A percentile compares a stretch with the other conserved stretches of the same genome.
Evolutionary conservation across 2,888 invertebrate species (phyloP).

Genomic region (Cyrtodaria siliqua): DNA sequence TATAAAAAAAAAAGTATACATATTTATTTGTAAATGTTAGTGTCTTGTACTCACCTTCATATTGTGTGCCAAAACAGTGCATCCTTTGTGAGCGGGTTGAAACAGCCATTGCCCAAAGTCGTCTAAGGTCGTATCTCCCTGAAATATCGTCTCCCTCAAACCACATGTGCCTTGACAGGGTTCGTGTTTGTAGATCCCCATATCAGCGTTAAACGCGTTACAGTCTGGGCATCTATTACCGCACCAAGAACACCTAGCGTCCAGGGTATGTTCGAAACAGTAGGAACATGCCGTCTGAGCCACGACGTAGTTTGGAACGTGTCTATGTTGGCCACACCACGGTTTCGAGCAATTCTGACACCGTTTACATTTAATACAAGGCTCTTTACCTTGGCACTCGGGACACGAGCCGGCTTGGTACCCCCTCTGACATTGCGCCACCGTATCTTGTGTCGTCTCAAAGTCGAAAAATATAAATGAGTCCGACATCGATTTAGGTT

Average conservation of each 20-base stretch:
- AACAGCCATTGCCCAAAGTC: constrained; percentile 44
- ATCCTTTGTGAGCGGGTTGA: constrained; percentile 32
- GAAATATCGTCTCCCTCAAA: constrained; percentile 35
- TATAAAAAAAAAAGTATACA: too few species aligned
- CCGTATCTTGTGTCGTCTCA: constrained; percentile 11
- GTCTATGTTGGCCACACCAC: constrained; percentile 36
- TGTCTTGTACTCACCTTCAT: too few species aligned
- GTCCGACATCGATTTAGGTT: too few species aligned
- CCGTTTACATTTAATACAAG: too few species aligned
- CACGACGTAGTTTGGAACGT: constrained; percentile 37
- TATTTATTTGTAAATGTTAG: too few species aligned
- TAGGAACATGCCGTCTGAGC: constrained; percentile 31
- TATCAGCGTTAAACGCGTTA: constrained; percentile 8
- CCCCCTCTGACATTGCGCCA: not conserved
- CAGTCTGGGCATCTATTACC: constrained; percentile 24
- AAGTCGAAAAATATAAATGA: too few species aligned
- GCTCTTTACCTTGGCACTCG: too few species aligned
- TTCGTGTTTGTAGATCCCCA: not conserved
- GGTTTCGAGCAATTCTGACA: constrained; percentile 22
- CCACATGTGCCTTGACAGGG: constrained; percentile 37
- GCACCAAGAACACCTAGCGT: constrained; percentile 13
- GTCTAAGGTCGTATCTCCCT: constrained; percentile 30
- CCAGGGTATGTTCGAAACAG: constrained; percentile 17
- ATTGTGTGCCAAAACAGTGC: constrained; percentile 46
- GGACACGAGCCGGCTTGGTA: not conserved